Conservation (phyloP, 2,888 invertebrate genomes). For the Zygaena filipendulae region DNA sequence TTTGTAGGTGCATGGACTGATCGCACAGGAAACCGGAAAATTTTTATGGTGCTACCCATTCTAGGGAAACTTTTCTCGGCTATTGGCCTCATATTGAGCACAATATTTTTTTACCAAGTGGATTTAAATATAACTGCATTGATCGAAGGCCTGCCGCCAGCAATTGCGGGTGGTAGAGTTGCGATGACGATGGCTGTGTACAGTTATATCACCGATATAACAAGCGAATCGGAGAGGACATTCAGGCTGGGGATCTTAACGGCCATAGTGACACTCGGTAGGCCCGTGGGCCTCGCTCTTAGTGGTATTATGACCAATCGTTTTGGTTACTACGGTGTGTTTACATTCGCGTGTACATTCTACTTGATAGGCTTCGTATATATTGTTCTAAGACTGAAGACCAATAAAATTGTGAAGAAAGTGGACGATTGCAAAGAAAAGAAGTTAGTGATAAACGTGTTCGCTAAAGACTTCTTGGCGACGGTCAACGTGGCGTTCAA, state of each 20-base stretch:
- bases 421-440: conserved; percentile 35
- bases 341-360: conserved; percentile 48
- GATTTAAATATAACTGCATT: conserved; percentile 65
- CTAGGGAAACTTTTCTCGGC: conserved; percentile 66
- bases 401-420: conserved; percentile 38
- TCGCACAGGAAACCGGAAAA: conserved; percentile 68
- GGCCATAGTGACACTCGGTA: conserved; percentile 58
- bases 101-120: conserved; percentile 66
- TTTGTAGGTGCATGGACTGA: conserved; percentile 74
- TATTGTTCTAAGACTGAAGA: conserved; percentile 46
- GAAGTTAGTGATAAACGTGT: conserved; percentile 39
- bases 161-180: conserved; percentile 71
- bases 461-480: conserved; percentile 47
- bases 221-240: conserved; percentile 69
- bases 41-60: conserved; percentile 69
- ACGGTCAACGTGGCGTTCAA: conserved; percentile 57
- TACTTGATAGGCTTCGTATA: conserved; percentile 54
- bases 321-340: conserved; percentile 60
- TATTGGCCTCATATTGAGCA: conserved; percentile 65
- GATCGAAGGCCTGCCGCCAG: conserved; percentile 67
- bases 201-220: conserved; percentile 72
- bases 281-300: conserved; percentile 63
- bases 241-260: conserved; percentile 71
- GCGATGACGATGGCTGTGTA: conserved; percentile 71
- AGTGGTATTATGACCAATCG: conserved; percentile 63